These are phyloP conservation scores for Stigmatopora nigra DNA, from an alignment of 2,113 vertebrate species.

Conservation along the genomic window DNA sequence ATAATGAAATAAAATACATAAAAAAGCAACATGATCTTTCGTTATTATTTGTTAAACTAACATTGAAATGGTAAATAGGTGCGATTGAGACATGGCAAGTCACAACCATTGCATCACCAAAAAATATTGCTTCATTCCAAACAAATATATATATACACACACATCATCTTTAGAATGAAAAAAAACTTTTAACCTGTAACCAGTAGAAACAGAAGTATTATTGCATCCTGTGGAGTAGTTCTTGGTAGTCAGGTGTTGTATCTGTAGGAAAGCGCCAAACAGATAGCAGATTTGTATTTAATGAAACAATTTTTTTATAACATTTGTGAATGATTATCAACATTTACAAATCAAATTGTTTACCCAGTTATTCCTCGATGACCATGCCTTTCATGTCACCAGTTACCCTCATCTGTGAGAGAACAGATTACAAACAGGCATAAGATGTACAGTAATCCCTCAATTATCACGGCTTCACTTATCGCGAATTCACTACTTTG, in stretches of 20 bases:
- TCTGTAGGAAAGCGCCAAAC: not conserved
- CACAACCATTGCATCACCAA: not conserved
- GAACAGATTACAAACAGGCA: not conserved
- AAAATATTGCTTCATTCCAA: conserved; percentile 1
- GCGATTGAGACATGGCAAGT: not conserved
- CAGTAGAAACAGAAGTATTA: conserved; percentile 30
- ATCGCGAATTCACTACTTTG: too few species aligned
- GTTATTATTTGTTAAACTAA: not conserved
- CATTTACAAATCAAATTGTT: conserved; percentile 13
- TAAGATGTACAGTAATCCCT: not conserved
- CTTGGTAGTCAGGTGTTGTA: conserved; percentile 1
- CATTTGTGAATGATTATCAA: not conserved
- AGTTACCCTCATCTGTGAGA: conserved; percentile 80
- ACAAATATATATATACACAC: conserved; percentile 33
- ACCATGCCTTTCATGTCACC: conserved; percentile 84
- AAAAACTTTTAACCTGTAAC: conserved; percentile 31
- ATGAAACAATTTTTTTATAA: not conserved
- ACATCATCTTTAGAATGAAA: conserved; percentile 15
- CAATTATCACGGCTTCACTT: too few species aligned
- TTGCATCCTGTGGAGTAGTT: not conserved
- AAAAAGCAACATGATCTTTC: not conserved
- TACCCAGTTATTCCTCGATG: conserved; percentile 68
- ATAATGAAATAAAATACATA: not conserved
- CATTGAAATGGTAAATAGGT: not conserved
- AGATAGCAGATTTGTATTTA: not conserved